Evolutionary conservation across 2,797 vertebrate species (phyloP).

Genomic region (Sarcoramphus papa): DNA sequence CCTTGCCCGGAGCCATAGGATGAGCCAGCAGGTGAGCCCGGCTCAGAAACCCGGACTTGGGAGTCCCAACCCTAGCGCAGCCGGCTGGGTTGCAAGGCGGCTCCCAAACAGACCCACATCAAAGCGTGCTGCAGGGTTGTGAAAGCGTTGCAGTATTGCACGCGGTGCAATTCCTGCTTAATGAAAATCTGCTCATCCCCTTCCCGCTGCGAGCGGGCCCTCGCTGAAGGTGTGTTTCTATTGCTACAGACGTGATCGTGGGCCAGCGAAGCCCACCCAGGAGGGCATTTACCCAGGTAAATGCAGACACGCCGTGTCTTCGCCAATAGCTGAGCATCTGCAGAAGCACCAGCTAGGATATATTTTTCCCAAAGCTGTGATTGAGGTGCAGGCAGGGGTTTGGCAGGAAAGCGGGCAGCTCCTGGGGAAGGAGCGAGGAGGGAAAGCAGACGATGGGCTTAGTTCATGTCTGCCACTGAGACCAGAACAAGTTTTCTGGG

Average conservation of each 20-base stretch:
- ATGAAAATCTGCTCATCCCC: not conserved
- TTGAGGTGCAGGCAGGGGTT: not conserved
- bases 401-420: not conserved
- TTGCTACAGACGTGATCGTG: accelerated
- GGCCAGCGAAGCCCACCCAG: not conserved
- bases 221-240: not conserved
- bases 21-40: not conserved
- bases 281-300: not conserved
- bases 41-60: not conserved
- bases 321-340: not conserved
- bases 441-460: not conserved
- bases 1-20: not conserved
- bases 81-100: not conserved
- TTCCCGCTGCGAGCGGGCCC: not conserved
- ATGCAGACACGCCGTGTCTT: accelerated
- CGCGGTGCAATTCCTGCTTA: not conserved
- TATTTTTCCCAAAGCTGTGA: not conserved
- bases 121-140: not conserved
- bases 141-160: not conserved
- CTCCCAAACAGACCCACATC: slow-evolving; percentile 30
- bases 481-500: not conserved
- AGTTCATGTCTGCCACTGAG: not conserved
- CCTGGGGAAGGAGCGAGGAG: not conserved
- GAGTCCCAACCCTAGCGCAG: not conserved
- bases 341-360: not conserved